Percentiles rank a stretch among this genome's conserved stretches.
Conservation (phyloP, 2,113 vertebrate genomes). For the Micronycteris hirsuta region DNA sequence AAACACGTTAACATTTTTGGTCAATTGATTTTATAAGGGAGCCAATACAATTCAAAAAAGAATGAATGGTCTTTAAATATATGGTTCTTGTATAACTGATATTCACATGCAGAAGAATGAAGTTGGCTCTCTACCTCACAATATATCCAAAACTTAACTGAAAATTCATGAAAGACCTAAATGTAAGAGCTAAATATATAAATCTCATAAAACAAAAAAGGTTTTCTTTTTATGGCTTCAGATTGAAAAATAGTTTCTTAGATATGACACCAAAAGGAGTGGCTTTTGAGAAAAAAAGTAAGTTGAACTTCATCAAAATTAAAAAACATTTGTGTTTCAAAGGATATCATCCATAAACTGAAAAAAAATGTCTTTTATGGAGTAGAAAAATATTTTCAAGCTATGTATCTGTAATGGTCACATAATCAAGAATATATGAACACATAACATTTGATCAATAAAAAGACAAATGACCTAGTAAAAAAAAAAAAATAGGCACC, state of each 20-base stretch:
- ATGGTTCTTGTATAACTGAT: background rate
- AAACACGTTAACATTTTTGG: background rate
- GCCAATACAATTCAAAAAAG: background rate
- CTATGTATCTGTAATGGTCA: background rate
- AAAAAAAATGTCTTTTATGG: background rate
- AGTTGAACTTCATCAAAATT: background rate
- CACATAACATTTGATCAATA: background rate
- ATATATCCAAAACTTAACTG: background rate
- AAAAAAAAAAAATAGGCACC: background rate
- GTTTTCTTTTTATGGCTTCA: background rate
- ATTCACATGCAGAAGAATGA: background rate
- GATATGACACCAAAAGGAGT: background rate
- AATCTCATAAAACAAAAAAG: background rate
- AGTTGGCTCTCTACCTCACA: background rate
- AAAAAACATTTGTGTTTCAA: background rate
- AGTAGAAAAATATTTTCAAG: background rate
- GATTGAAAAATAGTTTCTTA: background rate
- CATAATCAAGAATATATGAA: background rate
- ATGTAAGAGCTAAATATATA: background rate
- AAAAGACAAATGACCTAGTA: background rate
- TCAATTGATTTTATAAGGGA: background rate
- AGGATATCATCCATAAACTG: background rate
- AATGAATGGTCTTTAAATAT: background rate
- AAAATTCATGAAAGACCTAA: background rate
- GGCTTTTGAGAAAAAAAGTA: background rate